These are phyloP conservation scores for Rhinogobius similis DNA, from an alignment of 2,113 vertebrate genomes.

Conservation along the genomic window DNA sequence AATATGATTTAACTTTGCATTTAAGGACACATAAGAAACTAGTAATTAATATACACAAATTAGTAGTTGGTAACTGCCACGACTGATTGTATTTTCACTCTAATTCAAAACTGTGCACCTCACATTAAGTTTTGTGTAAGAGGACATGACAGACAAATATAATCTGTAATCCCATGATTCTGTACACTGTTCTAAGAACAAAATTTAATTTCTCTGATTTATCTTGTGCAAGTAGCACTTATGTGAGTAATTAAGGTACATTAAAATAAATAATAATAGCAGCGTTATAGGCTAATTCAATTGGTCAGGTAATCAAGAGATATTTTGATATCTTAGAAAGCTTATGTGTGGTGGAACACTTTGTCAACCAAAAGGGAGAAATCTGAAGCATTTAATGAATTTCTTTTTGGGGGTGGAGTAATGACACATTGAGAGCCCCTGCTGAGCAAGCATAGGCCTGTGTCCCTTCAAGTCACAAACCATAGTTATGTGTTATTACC, in stretches of 20 bases:
- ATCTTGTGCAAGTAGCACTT: background rate
- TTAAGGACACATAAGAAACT: background rate
- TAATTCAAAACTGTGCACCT: background rate
- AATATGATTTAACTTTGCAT: background rate
- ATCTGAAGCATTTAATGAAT: slow-evolving; percentile 42
- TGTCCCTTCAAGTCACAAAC: slow-evolving; percentile 45
- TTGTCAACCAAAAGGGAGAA: slow-evolving; percentile 25
- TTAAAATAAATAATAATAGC: slow-evolving; percentile 3
- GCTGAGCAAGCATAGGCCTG: slow-evolving; percentile 29
- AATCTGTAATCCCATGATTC: background rate
- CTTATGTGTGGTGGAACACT: slow-evolving; percentile 16
- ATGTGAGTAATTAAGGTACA: slow-evolving; percentile 24
- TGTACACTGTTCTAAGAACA: background rate
- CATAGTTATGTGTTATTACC: slow-evolving; percentile 51
- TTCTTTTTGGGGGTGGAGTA: slow-evolving; percentile 48
- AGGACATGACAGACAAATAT: background rate
- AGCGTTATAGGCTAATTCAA: slow-evolving; percentile 29
- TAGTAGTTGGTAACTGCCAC: background rate
- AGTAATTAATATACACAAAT: background rate
- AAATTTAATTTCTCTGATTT: slow-evolving; percentile 1
- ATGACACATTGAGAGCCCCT: slow-evolving; percentile 52
- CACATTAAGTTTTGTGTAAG: background rate
- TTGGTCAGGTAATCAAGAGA: slow-evolving; percentile 27
- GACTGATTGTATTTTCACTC: background rate
- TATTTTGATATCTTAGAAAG: slow-evolving; percentile 29